Evolutionary conservation across 2,797 vertebrate species (phyloP).

Genomic region (Clarias platycephalus): DNA sequence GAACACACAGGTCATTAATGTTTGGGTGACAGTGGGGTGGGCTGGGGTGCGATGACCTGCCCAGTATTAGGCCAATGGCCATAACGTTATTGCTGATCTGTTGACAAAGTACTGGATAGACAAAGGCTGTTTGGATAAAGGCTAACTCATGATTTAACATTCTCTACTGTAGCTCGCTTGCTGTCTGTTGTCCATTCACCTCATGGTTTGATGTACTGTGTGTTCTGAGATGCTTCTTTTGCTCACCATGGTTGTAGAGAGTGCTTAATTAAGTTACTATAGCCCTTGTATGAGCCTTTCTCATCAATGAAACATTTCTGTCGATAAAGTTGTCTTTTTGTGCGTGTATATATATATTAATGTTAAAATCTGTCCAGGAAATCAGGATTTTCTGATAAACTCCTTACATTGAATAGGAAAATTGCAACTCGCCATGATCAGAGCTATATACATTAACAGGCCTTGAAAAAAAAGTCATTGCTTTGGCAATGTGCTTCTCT

Average conservation of each 20-base stretch:
- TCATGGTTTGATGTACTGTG: background rate
- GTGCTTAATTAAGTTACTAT: no score
- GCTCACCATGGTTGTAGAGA: no score
- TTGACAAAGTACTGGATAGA: background rate
- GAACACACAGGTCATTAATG: no score
- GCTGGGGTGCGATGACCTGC: no score
- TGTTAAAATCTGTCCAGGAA: background rate
- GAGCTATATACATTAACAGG: background rate
- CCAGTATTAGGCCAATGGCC: no score
- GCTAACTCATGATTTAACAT: background rate
- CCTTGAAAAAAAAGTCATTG: no score
- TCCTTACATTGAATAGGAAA: background rate
- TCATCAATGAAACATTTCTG: background rate
- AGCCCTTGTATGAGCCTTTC: no score
- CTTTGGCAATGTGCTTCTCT: no score
- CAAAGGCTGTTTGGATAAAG: background rate
- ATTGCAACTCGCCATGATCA: background rate
- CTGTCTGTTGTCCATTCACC: background rate
- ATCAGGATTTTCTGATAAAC: background rate
- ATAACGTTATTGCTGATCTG: no score
- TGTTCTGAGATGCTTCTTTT: background rate
- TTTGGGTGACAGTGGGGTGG: no score
- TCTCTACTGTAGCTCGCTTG: background rate
- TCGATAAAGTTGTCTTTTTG: background rate
- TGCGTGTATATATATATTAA: no score